Conservation (phyloP, 2,797 vertebrate species). For the Megalops cyprinoides region DNA sequence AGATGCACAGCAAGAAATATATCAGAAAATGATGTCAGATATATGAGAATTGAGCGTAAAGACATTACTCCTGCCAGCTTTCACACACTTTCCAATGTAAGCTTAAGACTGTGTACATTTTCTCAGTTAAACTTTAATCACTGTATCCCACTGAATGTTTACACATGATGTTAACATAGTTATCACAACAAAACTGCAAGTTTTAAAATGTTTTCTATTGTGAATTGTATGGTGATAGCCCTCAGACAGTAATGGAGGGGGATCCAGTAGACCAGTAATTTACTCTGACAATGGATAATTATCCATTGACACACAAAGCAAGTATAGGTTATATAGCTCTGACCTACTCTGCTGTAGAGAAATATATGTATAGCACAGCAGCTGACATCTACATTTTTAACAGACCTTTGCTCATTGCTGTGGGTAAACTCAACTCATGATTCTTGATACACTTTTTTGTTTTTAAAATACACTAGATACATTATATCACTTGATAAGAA, state of each 20-base stretch:
- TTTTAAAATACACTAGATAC: neutral
- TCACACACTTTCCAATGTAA: slow-evolving; percentile 1
- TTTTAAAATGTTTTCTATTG: neutral
- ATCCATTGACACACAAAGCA: neutral
- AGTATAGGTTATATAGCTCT: neutral
- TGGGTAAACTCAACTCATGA: too few species aligned
- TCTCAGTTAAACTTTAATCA: neutral
- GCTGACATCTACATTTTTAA: too few species aligned
- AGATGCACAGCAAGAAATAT: neutral
- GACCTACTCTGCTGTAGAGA: too few species aligned
- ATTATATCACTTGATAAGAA: neutral
- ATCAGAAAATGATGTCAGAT: neutral
- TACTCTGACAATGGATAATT: neutral
- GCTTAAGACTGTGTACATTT: neutral
- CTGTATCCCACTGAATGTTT: neutral
- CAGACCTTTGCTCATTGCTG: too few species aligned
- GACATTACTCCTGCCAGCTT: neutral
- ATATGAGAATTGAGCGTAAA: neutral
- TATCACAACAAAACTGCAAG: neutral
- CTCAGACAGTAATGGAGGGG: neutral
- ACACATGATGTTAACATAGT: neutral
- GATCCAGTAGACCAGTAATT: neutral
- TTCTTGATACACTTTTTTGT: neutral
- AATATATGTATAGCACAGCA: too few species aligned
- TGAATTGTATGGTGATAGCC: neutral